Base-by-base conservation (phyloP, 2,888 invertebrate species). In the Mythimna impura region DNA sequence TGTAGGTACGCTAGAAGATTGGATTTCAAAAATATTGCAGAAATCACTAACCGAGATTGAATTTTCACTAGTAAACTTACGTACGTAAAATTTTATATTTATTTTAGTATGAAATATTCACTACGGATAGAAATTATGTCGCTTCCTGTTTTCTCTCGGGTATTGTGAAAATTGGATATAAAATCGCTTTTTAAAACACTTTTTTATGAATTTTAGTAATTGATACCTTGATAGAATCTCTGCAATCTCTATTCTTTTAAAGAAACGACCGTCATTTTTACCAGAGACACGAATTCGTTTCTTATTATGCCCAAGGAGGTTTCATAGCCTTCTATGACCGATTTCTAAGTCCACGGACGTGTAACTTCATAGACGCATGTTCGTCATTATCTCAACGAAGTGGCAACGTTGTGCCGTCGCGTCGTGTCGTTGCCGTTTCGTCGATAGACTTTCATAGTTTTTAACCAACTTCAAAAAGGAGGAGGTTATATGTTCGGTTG, bases 1-100 rank as follows among this genome's bases (percentile, higher is more conserved):
- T n/a, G n/a, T n/a, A n/a, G n/a, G 25, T 25, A 25, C 10, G n/a
- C 57, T 30, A 40, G 6, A 25, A 62, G 47, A 63, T 63, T 66
- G 40, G 7, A 67, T 73, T 83, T 58, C 14, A 47, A 52, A 83
- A 61, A 57, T 62, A 71, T 25, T 40, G 61, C 17, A 25, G 52
- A 43, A 57, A 57, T 57, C 14, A 57, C 43, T 79, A 72, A 67
- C 30, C 9, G 17, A 67, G 50, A 79, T 79, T 79, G 47, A 65
- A 57, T 79, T 79, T 73, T 3, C 30, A 25, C 30, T 57, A 34
- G 8, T 62, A 55, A 60, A 60, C n/a, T 25, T 36, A 50, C 1
- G 12, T 50, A 50, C 58, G 36, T 73, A 17, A 64, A 61, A 55
- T 50, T 73, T 50, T 65, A 80, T 61, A 5, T 50, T 47, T 30